Evolutionary conservation across 2,888 invertebrate species (phyloP).

Genomic region (Pollenia labialis): DNA sequence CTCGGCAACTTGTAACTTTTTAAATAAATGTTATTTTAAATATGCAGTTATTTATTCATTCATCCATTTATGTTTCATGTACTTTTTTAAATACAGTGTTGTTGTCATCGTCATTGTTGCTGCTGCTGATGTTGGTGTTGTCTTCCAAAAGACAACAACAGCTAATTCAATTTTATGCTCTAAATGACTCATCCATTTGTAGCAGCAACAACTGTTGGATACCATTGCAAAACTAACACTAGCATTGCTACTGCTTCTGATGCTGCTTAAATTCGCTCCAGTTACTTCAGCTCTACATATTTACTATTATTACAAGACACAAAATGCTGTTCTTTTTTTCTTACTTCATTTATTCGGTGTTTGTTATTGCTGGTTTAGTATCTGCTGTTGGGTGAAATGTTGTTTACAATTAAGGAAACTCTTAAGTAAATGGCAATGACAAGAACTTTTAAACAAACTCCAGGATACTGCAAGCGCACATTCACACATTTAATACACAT

Average conservation of each 20-base stretch:
- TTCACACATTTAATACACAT: slow-evolving; percentile 1
- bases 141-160: slow-evolving; percentile 48
- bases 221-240: slow-evolving; percentile 5
- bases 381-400: slow-evolving; percentile 66
- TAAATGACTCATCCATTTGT: slow-evolving; percentile 57
- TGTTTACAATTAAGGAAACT: slow-evolving; percentile 80
- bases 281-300: slow-evolving; percentile 30
- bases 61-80: slow-evolving; percentile 35
- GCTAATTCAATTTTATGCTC: slow-evolving; percentile 70
- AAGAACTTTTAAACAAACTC: slow-evolving; percentile 72
- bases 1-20: slow-evolving; percentile 25
- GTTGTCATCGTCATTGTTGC: slow-evolving; percentile 3
- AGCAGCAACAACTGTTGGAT: slow-evolving; percentile 36
- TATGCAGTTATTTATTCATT: slow-evolving; percentile 51
- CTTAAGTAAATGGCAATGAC: slow-evolving; percentile 78
- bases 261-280: slow-evolving; percentile 1
- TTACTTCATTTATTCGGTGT: slow-evolving; percentile 5
- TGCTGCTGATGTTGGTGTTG: slow-evolving; percentile 23
- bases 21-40: slow-evolving; percentile 59
- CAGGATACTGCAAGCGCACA: slow-evolving; percentile 43
- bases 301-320: slow-evolving; percentile 31
- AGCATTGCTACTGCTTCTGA: background rate
- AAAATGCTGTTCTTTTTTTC: background rate
- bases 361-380: slow-evolving; percentile 47
- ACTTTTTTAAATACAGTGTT: slow-evolving; percentile 39